A percentile compares a stretch with the other conserved stretches of the same genome.
Conservation (phyloP, 2,113 vertebrate species). For the Fregetta grallaria region DNA sequence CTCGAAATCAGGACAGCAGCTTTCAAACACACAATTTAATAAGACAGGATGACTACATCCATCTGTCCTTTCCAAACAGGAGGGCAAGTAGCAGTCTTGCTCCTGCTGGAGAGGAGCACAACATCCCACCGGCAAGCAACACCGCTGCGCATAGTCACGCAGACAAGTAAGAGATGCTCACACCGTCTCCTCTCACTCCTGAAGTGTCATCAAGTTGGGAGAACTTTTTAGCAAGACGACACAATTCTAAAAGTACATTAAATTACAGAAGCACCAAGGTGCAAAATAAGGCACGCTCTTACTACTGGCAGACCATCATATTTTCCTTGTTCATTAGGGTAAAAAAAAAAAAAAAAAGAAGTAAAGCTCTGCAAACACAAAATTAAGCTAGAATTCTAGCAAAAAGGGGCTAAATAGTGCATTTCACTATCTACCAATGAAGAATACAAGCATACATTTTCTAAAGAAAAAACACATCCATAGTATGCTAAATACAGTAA, state of each 20-base stretch:
- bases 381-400: background rate
- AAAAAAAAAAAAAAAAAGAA: background rate
- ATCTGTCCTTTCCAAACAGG: background rate
- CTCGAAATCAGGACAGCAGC: background rate
- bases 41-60: background rate
- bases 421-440: background rate
- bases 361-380: background rate
- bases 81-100: background rate
- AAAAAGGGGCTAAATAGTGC: background rate
- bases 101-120: background rate
- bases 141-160: fast-evolving
- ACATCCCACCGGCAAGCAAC: background rate
- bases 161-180: background rate
- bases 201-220: background rate
- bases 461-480: slow-evolving; percentile 43
- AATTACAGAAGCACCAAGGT: background rate
- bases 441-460: background rate
- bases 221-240: background rate
- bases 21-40: background rate
- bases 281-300: background rate
- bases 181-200: background rate
- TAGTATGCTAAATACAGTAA: slow-evolving; percentile 62
- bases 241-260: background rate
- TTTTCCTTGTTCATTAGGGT: background rate
- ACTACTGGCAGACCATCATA: background rate